Base-by-base conservation (phyloP, 1,140 invertebrate genomes). In the Drosophila setifemur region DNA sequence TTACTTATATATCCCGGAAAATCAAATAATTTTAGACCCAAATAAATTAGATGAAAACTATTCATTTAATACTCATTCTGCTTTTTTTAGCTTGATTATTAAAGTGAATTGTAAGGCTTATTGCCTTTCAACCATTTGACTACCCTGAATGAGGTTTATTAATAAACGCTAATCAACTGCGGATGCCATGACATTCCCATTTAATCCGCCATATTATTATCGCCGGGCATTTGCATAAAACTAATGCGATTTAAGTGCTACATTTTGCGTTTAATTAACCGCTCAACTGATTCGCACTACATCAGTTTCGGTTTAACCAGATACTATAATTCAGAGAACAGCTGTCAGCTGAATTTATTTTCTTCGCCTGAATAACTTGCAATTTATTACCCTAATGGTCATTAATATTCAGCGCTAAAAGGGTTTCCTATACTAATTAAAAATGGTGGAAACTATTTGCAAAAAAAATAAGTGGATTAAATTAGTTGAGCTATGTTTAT, bases 121-220 rank as follows among this genome's bases (percentile, higher is more conserved):
- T 28, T 29, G 3, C 1, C 4, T 48, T 9, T 12, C 1, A 33
- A 48, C 23, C 16, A 21, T 23, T 5, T 3, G 21, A 23, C 5
- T 23, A 5, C 21, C 5, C 21, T 23, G 2, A 5, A 23, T 23
- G 21, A 23, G 21, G 5, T 23, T 23, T 23, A 23, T 23, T 23
- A 23, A 23, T 23, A 37, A 48, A 28, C 39, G 29, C 29, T 70
- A 68, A 77, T 77, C 55, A 77, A 40, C 28, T 57, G 40, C 29
- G 37, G 43, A 48, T 53, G 60, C 49, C 49, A 43, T 48, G 72
- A 61, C 40, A 74, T 68, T 57, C 37, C 44, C 57, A n/a, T n/a
- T 78, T 70, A 66, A 70, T 83, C 48, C 69, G 28, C 14, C 28
- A 52, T 57, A 49, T 66, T 69, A 83, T 77, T 64, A 66, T 31